phyloP scores from a whole-genome alignment of 1,140 invertebrate genomes.

The Trypoxylus dichotomus region DNA sequence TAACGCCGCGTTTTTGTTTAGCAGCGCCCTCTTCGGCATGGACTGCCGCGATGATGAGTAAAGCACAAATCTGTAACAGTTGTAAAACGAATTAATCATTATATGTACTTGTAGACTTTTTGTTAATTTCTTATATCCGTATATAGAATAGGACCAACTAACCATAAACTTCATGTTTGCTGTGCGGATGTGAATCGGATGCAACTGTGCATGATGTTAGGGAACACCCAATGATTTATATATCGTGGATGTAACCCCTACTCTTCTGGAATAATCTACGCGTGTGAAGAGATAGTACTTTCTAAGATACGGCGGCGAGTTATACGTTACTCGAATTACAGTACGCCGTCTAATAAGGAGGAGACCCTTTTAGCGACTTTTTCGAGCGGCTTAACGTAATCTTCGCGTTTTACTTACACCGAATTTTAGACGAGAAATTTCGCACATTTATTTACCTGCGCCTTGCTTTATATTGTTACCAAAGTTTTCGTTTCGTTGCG shows the following conservation, averaged over 20 bases:
- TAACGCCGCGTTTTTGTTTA: slow-evolving; percentile 18
- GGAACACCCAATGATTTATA: slow-evolving; percentile 20
- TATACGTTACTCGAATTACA: too few relatives aligned
- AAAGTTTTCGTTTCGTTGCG: too few relatives aligned
- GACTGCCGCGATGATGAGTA: slow-evolving; percentile 10
- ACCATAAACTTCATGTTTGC: slow-evolving; percentile 22
- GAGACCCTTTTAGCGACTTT: too few relatives aligned
- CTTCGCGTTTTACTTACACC: too few relatives aligned
- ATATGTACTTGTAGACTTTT: neutral
- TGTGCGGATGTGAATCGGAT: neutral
- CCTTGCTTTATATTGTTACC: too few relatives aligned
- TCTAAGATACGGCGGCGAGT: neutral
- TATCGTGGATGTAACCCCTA: slow-evolving; percentile 10
- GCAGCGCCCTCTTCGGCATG: slow-evolving; percentile 3
- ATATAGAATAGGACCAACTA: neutral
- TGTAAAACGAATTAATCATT: neutral
- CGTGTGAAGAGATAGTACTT: slow-evolving; percentile 16
- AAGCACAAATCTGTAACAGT: slow-evolving; percentile 10
- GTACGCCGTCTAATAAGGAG: too few relatives aligned
- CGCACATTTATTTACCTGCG: too few relatives aligned
- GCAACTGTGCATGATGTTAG: slow-evolving; percentile 19
- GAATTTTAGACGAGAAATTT: too few relatives aligned
- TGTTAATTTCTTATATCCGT: neutral
- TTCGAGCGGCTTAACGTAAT: too few relatives aligned
- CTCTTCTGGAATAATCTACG: neutral